These are phyloP conservation scores for Mirza zaza DNA, from an alignment of 2,113 vertebrate species.

Conservation along the genomic window DNA sequence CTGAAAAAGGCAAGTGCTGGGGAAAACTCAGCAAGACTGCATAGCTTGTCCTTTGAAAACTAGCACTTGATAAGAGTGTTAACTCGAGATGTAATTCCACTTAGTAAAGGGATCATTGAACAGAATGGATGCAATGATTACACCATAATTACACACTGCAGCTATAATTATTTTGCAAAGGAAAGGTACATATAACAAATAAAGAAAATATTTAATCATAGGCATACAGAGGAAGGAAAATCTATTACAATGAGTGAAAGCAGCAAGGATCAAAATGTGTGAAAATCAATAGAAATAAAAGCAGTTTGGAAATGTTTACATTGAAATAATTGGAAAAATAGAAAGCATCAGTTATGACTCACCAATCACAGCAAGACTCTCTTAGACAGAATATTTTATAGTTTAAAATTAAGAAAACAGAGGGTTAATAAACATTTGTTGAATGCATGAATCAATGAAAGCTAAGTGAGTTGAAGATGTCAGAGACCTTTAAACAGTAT, in stretches of 20 bases:
- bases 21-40: slow-evolving; percentile 80
- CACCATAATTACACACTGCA: slow-evolving; percentile 37
- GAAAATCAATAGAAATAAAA: slow-evolving; percentile 46
- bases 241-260: slow-evolving; percentile 15
- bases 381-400: neutral
- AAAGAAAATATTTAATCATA: slow-evolving; percentile 60
- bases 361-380: neutral
- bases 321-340: slow-evolving; percentile 33
- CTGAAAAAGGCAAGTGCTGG: slow-evolving; percentile 82
- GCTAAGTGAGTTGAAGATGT: neutral
- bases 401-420: neutral
- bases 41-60: slow-evolving; percentile 76
- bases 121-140: slow-evolving; percentile 55
- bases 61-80: slow-evolving; percentile 60
- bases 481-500: neutral
- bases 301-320: slow-evolving; percentile 10
- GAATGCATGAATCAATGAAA: neutral
- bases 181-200: slow-evolving; percentile 58
- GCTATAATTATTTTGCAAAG: slow-evolving; percentile 58
- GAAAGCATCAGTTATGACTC: slow-evolving; percentile 21
- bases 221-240: slow-evolving; percentile 34
- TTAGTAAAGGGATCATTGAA: slow-evolving; percentile 66
- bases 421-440: neutral
- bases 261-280: slow-evolving; percentile 41
- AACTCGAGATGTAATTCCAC: slow-evolving; percentile 61